phyloP scores from a whole-genome alignment of 2,797 vertebrate genomes.

The Garrulus glandarius region DNA sequence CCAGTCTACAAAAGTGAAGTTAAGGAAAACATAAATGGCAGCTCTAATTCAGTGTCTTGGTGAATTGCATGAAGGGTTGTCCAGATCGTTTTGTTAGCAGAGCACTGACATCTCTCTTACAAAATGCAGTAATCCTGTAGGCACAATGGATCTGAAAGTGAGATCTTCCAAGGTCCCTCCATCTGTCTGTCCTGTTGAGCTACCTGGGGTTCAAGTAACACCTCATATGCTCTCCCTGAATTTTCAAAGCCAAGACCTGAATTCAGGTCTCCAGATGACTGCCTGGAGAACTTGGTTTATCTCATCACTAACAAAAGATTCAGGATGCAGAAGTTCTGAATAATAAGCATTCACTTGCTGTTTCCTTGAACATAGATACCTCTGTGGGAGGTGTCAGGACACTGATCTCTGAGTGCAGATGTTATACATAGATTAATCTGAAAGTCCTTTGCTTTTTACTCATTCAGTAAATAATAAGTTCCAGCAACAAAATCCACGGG shows the following conservation, averaged over 20 bases:
- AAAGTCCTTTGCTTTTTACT: neutral
- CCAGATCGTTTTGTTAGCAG: neutral
- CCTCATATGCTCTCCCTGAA: neutral
- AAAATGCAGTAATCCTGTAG: neutral
- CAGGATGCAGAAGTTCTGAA: neutral
- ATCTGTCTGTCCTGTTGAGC: neutral
- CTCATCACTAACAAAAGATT: accelerated
- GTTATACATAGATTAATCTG: neutral
- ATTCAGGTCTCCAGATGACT: neutral
- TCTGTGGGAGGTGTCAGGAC: neutral
- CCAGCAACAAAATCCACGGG: neutral
- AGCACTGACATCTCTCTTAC: neutral
- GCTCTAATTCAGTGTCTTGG: neutral
- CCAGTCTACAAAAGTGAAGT: neutral
- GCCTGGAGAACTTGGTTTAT: neutral
- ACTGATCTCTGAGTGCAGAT: neutral
- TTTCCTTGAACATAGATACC: neutral
- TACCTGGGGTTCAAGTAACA: neutral
- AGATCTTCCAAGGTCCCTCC: neutral
- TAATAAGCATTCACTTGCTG: neutral
- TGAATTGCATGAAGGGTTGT: neutral
- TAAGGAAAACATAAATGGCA: neutral
- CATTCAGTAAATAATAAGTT: neutral
- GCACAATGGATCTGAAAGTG: neutral
- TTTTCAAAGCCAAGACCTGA: neutral